Evolutionary conservation across 2,797 vertebrate species (phyloP).

Genomic region (Myripristis jacobus): DNA sequence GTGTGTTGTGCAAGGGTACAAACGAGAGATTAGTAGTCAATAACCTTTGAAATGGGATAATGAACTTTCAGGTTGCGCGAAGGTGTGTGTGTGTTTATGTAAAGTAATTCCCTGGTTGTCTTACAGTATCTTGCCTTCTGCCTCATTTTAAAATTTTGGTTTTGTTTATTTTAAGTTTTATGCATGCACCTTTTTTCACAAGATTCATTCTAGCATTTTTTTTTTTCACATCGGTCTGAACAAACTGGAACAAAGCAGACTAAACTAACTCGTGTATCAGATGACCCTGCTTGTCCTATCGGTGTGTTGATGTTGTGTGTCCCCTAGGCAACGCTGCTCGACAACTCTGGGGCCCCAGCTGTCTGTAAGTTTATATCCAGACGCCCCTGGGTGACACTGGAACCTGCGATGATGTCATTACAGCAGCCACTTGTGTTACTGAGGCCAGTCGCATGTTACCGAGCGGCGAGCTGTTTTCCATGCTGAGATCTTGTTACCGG

Average conservation of each 20-base stretch:
- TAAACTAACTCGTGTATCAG: background rate
- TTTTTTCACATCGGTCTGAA: too few species aligned
- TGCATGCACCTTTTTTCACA: background rate
- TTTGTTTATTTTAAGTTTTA: too few species aligned
- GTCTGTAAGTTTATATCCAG: conserved; percentile 72
- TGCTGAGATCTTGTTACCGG: conserved; percentile 69
- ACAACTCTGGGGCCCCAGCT: conserved; percentile 62
- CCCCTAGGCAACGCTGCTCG: conserved; percentile 38
- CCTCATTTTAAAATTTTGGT: too few species aligned
- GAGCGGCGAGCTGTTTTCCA: conserved; percentile 63
- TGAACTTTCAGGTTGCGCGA: conserved; percentile 18
- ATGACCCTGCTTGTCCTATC: conserved; percentile 10
- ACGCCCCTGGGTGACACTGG: conserved; percentile 67
- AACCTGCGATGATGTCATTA: conserved; percentile 68
- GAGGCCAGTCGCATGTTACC: conserved; percentile 60
- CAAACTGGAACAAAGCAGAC: too few species aligned
- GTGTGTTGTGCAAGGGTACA: conserved; percentile 7
- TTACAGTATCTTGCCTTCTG: background rate
- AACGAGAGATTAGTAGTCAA: conserved; percentile 4
- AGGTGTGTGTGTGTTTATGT: conserved; percentile 1
- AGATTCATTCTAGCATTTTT: too few species aligned
- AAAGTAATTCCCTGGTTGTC: background rate
- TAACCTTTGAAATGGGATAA: conserved; percentile 30
- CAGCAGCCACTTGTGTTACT: conserved; percentile 54
- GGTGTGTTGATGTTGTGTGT: conserved; percentile 53